Evolutionary conservation across 2,888 invertebrate species (phyloP).

Genomic region (Euspilapteryx auroguttella): DNA sequence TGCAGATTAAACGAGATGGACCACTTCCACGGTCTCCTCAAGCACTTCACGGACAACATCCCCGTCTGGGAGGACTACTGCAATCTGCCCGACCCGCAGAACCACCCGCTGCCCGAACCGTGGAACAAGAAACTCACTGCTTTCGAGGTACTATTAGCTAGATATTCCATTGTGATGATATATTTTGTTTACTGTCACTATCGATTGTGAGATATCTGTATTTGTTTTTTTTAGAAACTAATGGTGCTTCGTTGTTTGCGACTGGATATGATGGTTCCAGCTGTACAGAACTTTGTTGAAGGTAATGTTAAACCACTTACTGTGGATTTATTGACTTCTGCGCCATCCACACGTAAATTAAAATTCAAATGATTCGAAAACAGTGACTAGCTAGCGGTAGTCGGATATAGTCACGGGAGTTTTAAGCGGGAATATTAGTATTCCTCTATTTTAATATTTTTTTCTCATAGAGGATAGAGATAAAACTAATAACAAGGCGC

Average conservation of each 20-base stretch:
- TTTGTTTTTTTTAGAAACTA: conserved; percentile 61
- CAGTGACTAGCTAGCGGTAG: too few relatives aligned
- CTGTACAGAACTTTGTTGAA: conserved; percentile 70
- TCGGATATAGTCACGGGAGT: too few relatives aligned
- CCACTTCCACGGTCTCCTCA: conserved; percentile 63
- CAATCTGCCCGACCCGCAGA: conserved; percentile 75
- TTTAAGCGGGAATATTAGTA: too few relatives aligned
- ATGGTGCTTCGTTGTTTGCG: conserved; percentile 80
- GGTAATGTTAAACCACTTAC: conserved; percentile 25
- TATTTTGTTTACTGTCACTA: neutral
- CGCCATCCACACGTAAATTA: too few relatives aligned
- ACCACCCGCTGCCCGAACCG: conserved; percentile 66
- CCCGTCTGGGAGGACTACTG: conserved; percentile 73
- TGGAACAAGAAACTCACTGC: conserved; percentile 65
- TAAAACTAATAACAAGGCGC: too few relatives aligned
- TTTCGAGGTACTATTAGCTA: conserved; percentile 68
- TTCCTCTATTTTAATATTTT: too few relatives aligned
- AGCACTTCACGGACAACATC: conserved; percentile 62
- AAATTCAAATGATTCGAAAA: too few relatives aligned
- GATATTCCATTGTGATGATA: conserved; percentile 64
- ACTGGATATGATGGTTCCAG: conserved; percentile 85
- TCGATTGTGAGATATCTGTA: neutral
- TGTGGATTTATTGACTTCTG: neutral
- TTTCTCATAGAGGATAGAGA: too few relatives aligned
- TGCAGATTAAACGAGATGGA: conserved; percentile 43